These are phyloP conservation scores for Cenopis cana DNA, from an alignment of 2,888 invertebrate genomes.

Conservation along the genomic window DNA sequence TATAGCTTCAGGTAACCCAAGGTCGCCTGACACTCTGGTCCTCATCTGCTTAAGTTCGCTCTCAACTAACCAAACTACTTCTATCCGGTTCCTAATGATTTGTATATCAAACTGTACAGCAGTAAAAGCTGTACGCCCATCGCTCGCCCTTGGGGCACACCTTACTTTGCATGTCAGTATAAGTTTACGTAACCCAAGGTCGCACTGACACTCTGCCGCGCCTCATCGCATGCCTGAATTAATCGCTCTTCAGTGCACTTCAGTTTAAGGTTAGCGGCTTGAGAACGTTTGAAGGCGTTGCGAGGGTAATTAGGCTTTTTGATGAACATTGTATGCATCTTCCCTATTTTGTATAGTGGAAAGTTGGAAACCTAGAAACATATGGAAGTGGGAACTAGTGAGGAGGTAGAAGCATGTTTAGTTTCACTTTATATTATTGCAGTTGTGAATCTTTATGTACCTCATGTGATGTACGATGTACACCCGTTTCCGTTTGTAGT, in stretches of 20 bases:
- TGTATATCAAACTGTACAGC: not conserved
- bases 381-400: too few relatives aligned
- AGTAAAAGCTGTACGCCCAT: constrained; percentile 47
- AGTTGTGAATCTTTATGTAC: too few relatives aligned
- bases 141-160: constrained; percentile 66
- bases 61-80: too few relatives aligned
- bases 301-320: constrained; percentile 3
- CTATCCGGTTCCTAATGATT: too few relatives aligned
- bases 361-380: too few relatives aligned
- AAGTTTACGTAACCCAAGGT: constrained; percentile 74
- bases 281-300: not conserved
- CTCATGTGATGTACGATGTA: too few relatives aligned
- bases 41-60: too few relatives aligned
- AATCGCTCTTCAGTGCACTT: constrained; percentile 63
- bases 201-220: constrained; percentile 66
- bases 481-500: too few relatives aligned
- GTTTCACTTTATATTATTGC: too few relatives aligned
- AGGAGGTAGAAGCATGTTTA: too few relatives aligned
- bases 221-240: constrained; percentile 74
- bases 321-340: not conserved
- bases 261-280: constrained; percentile 45
- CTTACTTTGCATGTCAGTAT: constrained; percentile 60
- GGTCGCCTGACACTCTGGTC: too few relatives aligned
- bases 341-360: not conserved
- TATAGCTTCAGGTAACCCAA: too few relatives aligned